These are phyloP conservation scores for Bibio marci DNA, from an alignment of 2,888 invertebrate genomes.

Conservation along the genomic window DNA sequence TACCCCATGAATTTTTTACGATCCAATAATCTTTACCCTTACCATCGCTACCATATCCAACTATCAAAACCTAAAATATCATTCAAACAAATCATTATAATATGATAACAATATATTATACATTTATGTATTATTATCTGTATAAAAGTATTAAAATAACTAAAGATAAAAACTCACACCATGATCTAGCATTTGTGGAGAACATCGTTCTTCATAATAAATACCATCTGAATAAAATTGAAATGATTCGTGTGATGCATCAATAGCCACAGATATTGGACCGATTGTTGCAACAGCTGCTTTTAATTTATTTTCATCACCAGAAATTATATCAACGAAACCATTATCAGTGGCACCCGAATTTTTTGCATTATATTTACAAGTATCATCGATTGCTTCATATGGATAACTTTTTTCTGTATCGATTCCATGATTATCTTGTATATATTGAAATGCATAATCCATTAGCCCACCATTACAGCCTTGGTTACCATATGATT, in stretches of 20 bases:
- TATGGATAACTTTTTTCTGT: slow-evolving; percentile 81
- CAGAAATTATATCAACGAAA: slow-evolving; percentile 1
- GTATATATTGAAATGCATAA: slow-evolving; percentile 70
- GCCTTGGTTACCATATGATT: slow-evolving; percentile 64
- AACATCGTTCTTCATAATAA: slow-evolving; percentile 7
- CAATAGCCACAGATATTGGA: slow-evolving; percentile 7
- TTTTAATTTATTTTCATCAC: slow-evolving; percentile 7
- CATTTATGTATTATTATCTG: too few relatives aligned
- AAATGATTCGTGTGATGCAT: slow-evolving; percentile 25
- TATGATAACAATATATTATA: too few relatives aligned
- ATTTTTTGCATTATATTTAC: slow-evolving; percentile 42
- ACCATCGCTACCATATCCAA: slow-evolving; percentile 8
- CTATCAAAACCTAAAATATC: slow-evolving; percentile 1
- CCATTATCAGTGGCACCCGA: slow-evolving; percentile 68
- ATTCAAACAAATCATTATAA: too few relatives aligned
- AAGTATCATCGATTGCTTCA: slow-evolving; percentile 55
- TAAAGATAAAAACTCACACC: neutral
- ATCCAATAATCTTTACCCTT: slow-evolving; percentile 8
- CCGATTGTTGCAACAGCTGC: slow-evolving; percentile 6
- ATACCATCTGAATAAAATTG: slow-evolving; percentile 3
- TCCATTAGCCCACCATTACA: slow-evolving; percentile 63
- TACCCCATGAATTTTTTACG: slow-evolving; percentile 42
- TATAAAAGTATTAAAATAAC: neutral
- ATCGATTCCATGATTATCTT: slow-evolving; percentile 73
- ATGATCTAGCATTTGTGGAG: slow-evolving; percentile 1